phyloP scores from a whole-genome alignment of 2,113 vertebrate species.

The Callorhinus ursinus region DNA sequence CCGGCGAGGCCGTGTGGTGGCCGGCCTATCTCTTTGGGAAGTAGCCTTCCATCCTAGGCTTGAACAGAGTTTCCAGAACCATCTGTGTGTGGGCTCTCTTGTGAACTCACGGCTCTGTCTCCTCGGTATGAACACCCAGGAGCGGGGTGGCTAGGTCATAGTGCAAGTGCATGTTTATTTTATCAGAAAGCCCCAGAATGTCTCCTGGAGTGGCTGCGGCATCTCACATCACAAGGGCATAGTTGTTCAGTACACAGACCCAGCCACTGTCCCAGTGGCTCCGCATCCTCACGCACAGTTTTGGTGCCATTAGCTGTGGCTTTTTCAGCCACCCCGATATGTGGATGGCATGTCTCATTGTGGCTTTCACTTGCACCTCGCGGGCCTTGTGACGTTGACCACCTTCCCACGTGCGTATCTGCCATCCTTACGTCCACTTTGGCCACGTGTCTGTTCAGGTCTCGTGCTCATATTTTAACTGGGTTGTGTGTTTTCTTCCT shows the following conservation, averaged over 20 bases:
- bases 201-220: not conserved
- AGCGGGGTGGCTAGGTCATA: rapidly evolving
- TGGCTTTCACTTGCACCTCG: not conserved
- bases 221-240: not conserved
- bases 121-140: not conserved
- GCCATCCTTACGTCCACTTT: not conserved
- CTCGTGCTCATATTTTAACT: not conserved
- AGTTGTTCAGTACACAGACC: not conserved
- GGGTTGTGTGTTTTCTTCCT: not conserved
- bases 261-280: not conserved
- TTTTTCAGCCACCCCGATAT: not conserved
- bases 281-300: too few species aligned
- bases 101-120: not conserved
- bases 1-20: not conserved
- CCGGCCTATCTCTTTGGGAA: too few species aligned
- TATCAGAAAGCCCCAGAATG: not conserved
- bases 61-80: not conserved
- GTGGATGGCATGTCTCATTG: not conserved
- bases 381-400: not conserved
- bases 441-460: not conserved
- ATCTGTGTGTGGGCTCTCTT: not conserved
- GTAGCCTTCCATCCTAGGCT: not conserved
- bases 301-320: not conserved
- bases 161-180: not conserved
- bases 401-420: not conserved